phyloP scores from a whole-genome alignment of 2,888 invertebrate species.

The Margaritifera margaritifera region DNA sequence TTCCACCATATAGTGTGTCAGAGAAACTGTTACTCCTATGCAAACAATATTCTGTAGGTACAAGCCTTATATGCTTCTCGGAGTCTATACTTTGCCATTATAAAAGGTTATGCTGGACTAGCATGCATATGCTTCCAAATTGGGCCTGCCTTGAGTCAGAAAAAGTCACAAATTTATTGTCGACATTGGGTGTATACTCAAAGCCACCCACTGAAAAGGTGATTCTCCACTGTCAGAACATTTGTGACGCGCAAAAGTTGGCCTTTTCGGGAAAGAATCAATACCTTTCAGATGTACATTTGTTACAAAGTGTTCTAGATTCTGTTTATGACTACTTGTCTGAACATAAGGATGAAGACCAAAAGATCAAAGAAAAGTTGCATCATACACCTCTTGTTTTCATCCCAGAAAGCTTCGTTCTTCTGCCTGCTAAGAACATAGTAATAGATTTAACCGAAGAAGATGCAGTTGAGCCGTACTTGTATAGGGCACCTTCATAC shows the following conservation, averaged over 20 bases:
- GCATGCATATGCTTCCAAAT: slow-evolving; percentile 17
- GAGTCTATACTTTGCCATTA: not conserved
- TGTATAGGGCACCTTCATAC: slow-evolving; percentile 19
- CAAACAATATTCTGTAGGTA: no score
- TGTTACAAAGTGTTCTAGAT: no score
- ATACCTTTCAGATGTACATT: no score
- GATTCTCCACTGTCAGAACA: slow-evolving; percentile 25
- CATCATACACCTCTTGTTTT: no score
- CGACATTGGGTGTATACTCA: slow-evolving; percentile 15
- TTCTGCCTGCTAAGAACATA: slow-evolving; percentile 1
- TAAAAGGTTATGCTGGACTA: slow-evolving; percentile 24
- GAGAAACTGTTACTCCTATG: not conserved
- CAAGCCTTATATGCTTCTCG: slow-evolving; percentile 1
- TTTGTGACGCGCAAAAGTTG: slow-evolving; percentile 10
- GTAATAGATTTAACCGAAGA: slow-evolving; percentile 11
- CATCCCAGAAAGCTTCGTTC: no score
- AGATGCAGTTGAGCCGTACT: slow-evolving; percentile 25
- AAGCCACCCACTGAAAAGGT: slow-evolving; percentile 16
- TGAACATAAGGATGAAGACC: no score
- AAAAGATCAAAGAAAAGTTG: no score
- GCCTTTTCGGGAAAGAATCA: no score
- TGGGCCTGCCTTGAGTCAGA: not conserved
- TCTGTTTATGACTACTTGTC: no score
- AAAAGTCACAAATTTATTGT: not conserved
- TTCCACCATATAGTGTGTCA: no score